phyloP scores from a whole-genome alignment of 2,888 invertebrate species.

The Protula sp. region DNA sequence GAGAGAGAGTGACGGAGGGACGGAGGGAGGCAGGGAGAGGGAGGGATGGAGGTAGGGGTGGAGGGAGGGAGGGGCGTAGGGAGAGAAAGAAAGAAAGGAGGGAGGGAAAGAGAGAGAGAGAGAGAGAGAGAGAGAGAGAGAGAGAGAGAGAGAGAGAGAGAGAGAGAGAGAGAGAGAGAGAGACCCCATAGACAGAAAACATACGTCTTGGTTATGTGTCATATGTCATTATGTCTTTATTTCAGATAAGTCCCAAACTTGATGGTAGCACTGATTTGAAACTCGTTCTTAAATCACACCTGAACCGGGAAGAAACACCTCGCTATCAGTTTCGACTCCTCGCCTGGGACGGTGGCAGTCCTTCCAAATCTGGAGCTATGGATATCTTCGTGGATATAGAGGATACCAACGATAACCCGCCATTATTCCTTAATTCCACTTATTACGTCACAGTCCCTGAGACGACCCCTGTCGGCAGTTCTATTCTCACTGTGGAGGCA shows the following conservation, averaged over 20 bases:
- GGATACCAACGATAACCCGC: neutral
- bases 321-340: neutral
- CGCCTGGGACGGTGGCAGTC: neutral
- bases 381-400: neutral
- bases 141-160: no score
- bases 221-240: neutral
- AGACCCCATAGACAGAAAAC: no score
- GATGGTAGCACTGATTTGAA: neutral
- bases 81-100: no score
- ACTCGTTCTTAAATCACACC: neutral
- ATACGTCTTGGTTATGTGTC: no score
- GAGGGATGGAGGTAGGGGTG: no score
- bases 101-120: no score
- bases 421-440: neutral
- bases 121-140: no score
- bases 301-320: neutral
- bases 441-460: neutral
- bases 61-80: no score
- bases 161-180: no score
- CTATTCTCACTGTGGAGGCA: neutral
- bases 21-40: no score
- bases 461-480: neutral
- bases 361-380: neutral
- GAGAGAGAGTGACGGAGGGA: no score
- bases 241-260: neutral